Percentiles rank a stretch among this genome's conserved stretches.
These are phyloP conservation scores for Antedon mediterranea DNA, from an alignment of 53 echinoderm and acorn worm species.

Conservation along the genomic window DNA sequence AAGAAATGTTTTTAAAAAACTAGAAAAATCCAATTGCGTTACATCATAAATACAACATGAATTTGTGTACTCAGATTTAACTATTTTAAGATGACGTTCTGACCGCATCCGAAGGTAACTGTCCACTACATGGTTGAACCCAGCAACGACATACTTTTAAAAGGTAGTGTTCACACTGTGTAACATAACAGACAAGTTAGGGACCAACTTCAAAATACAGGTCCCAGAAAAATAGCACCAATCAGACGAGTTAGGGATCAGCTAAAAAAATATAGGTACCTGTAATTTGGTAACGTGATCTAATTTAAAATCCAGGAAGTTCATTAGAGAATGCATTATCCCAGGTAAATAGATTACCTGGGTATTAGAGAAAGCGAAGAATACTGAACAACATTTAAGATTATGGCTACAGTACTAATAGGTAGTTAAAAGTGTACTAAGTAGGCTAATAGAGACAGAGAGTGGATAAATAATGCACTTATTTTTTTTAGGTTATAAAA, in stretches of 20 bases:
- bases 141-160: background rate
- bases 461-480: too few relatives aligned
- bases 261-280: background rate
- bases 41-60: too few relatives aligned
- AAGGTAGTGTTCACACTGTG: background rate
- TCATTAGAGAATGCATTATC: background rate
- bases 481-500: too few relatives aligned
- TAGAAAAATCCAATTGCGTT: too few relatives aligned
- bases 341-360: background rate
- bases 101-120: too few relatives aligned
- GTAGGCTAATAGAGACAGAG: too few relatives aligned
- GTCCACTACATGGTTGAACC: background rate
- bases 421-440: too few relatives aligned
- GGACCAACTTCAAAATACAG: background rate
- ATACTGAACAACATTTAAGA: background rate
- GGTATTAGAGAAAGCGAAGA: background rate
- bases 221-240: background rate
- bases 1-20: too few relatives aligned
- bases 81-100: too few relatives aligned
- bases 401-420: too few relatives aligned
- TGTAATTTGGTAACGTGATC: background rate
- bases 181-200: constrained; percentile 1
- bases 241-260: background rate
- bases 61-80: too few relatives aligned
- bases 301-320: background rate